Evolutionary conservation across 2,888 invertebrate species (phyloP), one percentile per base, ranked within the genome.

Genomic region (Chironomus tentans): DNA sequence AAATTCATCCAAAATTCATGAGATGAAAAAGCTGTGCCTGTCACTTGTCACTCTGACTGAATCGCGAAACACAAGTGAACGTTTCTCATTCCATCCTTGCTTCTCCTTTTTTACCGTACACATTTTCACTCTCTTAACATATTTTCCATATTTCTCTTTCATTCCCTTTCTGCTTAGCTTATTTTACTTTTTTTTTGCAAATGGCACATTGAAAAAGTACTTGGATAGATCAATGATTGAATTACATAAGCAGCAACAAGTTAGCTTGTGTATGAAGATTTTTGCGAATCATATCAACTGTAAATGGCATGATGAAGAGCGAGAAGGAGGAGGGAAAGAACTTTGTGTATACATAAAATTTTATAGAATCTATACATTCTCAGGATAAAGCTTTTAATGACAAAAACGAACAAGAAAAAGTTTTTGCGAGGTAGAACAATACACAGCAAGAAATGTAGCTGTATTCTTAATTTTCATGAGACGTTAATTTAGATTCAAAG

Each of bases 1-100:
- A 68, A 68, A 68, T 28, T 68, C 68, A 68, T 68, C 22, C n/a
- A 68, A 28, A 68, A 68, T 68, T 68, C 68, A 68, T 68, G 38
- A 68, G 38, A 28, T 28, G 28, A 68, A 68, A 65, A 65, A 56
- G 56, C 56, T 56, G 15, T 56, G 56, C 56, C 56, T 56, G 56
- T 56, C 56, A 56, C 56, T 56, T 56, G 56, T 56, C 56, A 56
- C 56, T 56, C 38, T 38, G 38, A 38, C 38, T 10, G 38, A 38
- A 38, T 38, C 50, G 15, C 13, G 50, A 38, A 38, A 38, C 38
- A 38, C 38, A 38, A 38, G 38, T 38, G 38, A 38, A 38, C 38
- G 38, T 7, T 38, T 1, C 38, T 38, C 38, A 38, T 38, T 2
- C 38, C 38, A 38, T 38, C 38, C 38, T 10, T 38, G 38, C 38